Conservation (phyloP, 2,113 vertebrate genomes). For the Leucoraja erinaceus region DNA sequence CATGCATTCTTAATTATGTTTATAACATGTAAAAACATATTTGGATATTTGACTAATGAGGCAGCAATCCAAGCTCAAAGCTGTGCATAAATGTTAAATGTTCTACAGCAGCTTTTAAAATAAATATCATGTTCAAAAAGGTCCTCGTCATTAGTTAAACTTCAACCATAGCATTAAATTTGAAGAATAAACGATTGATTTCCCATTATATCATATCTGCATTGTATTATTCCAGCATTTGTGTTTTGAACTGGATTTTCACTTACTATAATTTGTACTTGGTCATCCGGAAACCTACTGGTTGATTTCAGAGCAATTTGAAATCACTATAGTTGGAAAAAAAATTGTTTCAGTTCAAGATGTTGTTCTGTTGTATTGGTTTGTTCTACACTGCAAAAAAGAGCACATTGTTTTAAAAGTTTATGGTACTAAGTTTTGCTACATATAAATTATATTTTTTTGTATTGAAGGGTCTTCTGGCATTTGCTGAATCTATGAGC, state of each 20-base stretch:
- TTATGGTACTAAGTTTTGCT: not conserved
- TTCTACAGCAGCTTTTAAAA: not conserved
- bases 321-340: not conserved
- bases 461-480: constrained; percentile 69
- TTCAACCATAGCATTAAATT: not conserved
- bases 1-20: not conserved
- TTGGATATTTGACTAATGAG: not conserved
- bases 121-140: constrained; percentile 12
- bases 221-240: not conserved
- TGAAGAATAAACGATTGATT: not conserved
- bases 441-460: not conserved
- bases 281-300: not conserved
- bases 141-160: not conserved
- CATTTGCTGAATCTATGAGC: constrained; percentile 68
- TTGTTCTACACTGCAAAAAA: not conserved
- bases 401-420: not conserved
- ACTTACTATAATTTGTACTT: not conserved
- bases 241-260: constrained; percentile 1
- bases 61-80: not conserved
- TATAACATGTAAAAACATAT: not conserved
- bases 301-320: not conserved
- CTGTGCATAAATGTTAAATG: not conserved
- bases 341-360: not conserved
- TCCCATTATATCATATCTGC: not conserved
- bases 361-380: not conserved